Base-by-base conservation (phyloP, 1,140 invertebrate genomes). In the Brachionus angularis region DNA sequence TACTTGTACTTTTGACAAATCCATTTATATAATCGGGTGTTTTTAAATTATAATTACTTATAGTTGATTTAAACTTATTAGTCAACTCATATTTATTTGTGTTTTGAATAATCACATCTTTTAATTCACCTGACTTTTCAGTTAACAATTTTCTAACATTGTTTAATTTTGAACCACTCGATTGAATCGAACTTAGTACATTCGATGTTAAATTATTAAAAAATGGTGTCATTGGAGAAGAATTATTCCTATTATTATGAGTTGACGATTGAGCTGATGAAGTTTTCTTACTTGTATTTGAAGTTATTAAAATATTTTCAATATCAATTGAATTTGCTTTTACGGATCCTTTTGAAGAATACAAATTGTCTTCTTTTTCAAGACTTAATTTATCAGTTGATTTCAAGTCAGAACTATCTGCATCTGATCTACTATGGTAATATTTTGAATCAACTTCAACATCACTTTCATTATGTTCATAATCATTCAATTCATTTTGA, bases 1-100 rank as follows among this genome's bases (percentile, higher is more conserved):
- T 39, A 33, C 62, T 67, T 23, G 31, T 67, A 50, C 62, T 67
- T 29, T 67, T 67, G 7, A 50, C 42, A 67, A 67, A 25, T 34
- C 36, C 16, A 23, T 10, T 67, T 1, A 34, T 5, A 47, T 14
- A 8, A 5, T 47, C 14, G 18, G 21, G 21, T 21, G 62, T 47
- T 18, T 67, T 67, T 14, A 67, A 12, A 18, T 47, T 46, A 27
- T 67, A 67, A 3, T 18, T 12, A 10, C 42, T 67, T 5, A 42
- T 10, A n/a, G 39, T 23, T 23, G 62, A 67, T 31, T 46, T 44
- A 21, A 64, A 5, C 33, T 33, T 44, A 23, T 23, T 31, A 1
- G 61, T 36, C 12, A 64, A 16, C 33, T 64, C 61, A 29, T 27
- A 18, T 31, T 64, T 33, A 64, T 23, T 64, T 31, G 61, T 27